Conservation (phyloP, 1,140 invertebrate species). For the Drosophila gunungcola region DNA sequence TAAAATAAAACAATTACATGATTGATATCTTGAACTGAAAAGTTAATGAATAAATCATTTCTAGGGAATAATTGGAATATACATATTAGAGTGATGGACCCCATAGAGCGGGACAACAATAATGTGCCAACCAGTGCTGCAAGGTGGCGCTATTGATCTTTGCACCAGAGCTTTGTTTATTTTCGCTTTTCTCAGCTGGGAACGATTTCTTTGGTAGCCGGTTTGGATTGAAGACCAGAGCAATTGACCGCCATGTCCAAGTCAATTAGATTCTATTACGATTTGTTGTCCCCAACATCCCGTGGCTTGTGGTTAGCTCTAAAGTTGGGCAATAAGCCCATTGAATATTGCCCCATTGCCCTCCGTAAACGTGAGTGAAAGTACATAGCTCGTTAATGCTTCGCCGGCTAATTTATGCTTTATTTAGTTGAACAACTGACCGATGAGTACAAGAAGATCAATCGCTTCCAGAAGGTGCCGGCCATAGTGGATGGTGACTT, state of each 20-base stretch:
- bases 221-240: background rate
- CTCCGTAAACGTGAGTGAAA: slow-evolving; percentile 86
- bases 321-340: slow-evolving; percentile 87
- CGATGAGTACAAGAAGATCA: slow-evolving; percentile 89
- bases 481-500: slow-evolving; percentile 90
- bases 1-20: background rate
- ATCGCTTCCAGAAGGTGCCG: slow-evolving; percentile 93
- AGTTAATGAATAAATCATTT: too few species aligned
- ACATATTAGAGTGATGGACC: too few species aligned
- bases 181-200: slow-evolving; percentile 7
- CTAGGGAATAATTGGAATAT: too few species aligned
- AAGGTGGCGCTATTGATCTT: slow-evolving; percentile 17
- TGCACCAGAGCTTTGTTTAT: slow-evolving; percentile 13
- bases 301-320: slow-evolving; percentile 90
- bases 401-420: background rate
- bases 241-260: slow-evolving; percentile 21
- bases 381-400: background rate
- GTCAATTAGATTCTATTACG: slow-evolving; percentile 88
- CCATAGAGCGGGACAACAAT: slow-evolving; percentile 23
- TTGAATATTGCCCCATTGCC: slow-evolving; percentile 86
- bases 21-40: too few species aligned
- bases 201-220: slow-evolving; percentile 4
- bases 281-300: slow-evolving; percentile 91
- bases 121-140: slow-evolving; percentile 19
- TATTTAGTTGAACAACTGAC: slow-evolving; percentile 89